Percentiles rank a stretch among this genome's conserved stretches.
Conservation (phyloP, 30 jellyfish, hydroid and myxozoan species). For the Pseudorhiza aurosa region DNA sequence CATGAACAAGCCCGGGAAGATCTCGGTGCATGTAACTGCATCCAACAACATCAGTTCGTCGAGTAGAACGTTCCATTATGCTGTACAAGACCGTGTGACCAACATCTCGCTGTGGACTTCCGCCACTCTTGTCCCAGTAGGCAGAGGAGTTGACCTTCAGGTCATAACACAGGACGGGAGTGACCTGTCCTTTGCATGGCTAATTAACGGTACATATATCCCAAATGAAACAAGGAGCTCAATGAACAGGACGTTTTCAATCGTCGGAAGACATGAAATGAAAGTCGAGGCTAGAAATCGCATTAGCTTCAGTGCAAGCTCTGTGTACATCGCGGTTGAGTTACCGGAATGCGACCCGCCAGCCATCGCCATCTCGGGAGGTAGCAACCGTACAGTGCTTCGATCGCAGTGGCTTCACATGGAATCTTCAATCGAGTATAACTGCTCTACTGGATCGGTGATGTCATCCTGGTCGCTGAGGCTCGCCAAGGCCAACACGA, state of each 20-base stretch:
- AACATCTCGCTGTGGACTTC: conserved; percentile 49
- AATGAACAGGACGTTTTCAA: not conserved
- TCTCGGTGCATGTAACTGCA: conserved; percentile 11
- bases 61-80: not conserved
- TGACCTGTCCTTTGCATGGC: conserved; percentile 32
- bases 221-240: not conserved
- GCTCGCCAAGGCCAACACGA: conserved; percentile 33
- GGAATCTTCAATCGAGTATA: conserved; percentile 57
- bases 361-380: conserved; percentile 26
- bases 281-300: conserved; percentile 26
- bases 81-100: conserved; percentile 26
- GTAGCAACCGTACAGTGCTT: conserved; percentile 40
- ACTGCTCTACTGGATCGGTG: conserved; percentile 64
- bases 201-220: not conserved
- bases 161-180: conserved; percentile 37
- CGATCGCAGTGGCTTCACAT: conserved; percentile 82
- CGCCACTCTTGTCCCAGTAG: conserved; percentile 24
- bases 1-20: not conserved
- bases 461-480: conserved; percentile 62
- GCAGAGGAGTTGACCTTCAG: conserved; percentile 9
- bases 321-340: conserved; percentile 11
- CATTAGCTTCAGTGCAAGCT: not conserved
- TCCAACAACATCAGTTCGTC: conserved; percentile 23
- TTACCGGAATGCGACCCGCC: conserved; percentile 65
- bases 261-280: conserved; percentile 15